Conservation (phyloP, 2,113 vertebrate genomes). For the Chloropsis hardwickii region DNA sequence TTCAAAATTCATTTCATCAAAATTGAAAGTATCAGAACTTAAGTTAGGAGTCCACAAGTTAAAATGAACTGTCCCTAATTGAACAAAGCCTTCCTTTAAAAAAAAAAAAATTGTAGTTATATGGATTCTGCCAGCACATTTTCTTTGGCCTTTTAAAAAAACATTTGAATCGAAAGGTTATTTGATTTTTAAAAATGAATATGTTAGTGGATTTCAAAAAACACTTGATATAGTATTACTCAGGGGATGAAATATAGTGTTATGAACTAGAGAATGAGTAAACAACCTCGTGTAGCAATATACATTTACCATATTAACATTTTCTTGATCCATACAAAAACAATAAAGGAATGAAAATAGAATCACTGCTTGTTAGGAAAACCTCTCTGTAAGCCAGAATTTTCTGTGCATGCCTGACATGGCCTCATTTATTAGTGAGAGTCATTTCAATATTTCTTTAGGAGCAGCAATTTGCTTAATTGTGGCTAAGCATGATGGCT, state of each 20-base stretch:
- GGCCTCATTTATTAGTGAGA: neutral
- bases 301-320: slow-evolving; percentile 18
- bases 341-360: slow-evolving; percentile 26
- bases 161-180: slow-evolving; percentile 48
- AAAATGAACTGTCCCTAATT: neutral
- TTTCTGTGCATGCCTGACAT: neutral
- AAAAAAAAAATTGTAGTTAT: neutral
- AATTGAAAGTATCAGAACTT: neutral
- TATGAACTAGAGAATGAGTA: slow-evolving; percentile 14
- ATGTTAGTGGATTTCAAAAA: slow-evolving; percentile 32
- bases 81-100: neutral
- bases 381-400: neutral
- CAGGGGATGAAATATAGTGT: slow-evolving; percentile 14
- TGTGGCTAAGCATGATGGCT: slow-evolving; percentile 14
- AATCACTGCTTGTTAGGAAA: slow-evolving; percentile 13
- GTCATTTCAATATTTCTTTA: slow-evolving; percentile 10
- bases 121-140: slow-evolving; percentile 11
- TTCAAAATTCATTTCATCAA: neutral
- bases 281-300: neutral
- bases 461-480: slow-evolving; percentile 43
- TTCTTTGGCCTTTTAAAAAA: slow-evolving; percentile 39
- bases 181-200: slow-evolving; percentile 43
- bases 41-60: neutral
- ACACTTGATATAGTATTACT: slow-evolving; percentile 18
- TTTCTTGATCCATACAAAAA: slow-evolving; percentile 38